Evolutionary conservation across 53 echinoderm and acorn worm species (phyloP).

Genomic region (Paracentrotus lividus): DNA sequence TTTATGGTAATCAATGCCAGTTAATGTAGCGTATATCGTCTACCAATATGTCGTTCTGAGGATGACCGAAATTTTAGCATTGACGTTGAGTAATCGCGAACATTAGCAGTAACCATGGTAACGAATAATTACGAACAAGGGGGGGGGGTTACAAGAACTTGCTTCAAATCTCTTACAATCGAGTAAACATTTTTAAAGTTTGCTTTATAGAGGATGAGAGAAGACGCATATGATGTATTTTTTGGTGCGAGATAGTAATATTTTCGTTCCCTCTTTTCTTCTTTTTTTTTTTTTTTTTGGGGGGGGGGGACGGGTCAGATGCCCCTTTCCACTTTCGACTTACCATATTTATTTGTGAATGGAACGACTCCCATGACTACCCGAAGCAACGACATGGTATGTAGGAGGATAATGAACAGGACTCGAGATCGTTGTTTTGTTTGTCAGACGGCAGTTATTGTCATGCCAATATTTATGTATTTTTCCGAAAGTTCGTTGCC

Average conservation of each 20-base stretch:
- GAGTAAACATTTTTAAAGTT: too few relatives aligned
- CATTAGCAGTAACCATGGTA: not conserved
- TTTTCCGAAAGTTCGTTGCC: not conserved
- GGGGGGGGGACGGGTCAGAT: not conserved
- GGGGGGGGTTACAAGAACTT: too few relatives aligned
- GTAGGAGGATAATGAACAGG: not conserved
- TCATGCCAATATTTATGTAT: not conserved
- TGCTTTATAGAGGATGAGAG: too few relatives aligned
- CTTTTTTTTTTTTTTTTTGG: too few relatives aligned
- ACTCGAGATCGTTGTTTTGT: not conserved
- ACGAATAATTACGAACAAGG: not conserved
- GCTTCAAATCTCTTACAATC: too few relatives aligned
- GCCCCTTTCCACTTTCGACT: not conserved
- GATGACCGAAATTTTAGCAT: not conserved
- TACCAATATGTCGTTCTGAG: too few relatives aligned
- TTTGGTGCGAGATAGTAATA: too few relatives aligned
- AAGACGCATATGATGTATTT: too few relatives aligned
- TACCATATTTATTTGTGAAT: not conserved
- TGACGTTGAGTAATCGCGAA: not conserved
- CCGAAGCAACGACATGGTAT: not conserved
- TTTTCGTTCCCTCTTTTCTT: too few relatives aligned
- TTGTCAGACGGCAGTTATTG: not conserved
- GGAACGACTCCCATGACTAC: not conserved
- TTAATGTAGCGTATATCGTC: too few relatives aligned
- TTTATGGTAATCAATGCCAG: too few relatives aligned